phyloP scores from a whole-genome alignment of 1,140 invertebrate genomes.

The Nebria ingens region DNA sequence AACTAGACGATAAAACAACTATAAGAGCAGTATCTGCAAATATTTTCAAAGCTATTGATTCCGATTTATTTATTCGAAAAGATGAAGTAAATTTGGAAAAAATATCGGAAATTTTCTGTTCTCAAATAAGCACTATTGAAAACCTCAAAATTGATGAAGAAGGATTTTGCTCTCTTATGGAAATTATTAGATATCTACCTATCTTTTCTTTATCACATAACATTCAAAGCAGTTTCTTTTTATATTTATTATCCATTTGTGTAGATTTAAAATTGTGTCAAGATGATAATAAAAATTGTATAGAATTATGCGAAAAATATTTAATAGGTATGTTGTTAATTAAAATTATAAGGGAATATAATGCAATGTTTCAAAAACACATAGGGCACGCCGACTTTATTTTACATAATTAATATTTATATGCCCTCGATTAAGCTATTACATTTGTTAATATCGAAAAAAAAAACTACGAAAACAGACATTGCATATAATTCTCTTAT shows the following conservation, averaged over 20 bases:
- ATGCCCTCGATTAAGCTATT: too few species aligned
- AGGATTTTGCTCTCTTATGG: conserved; percentile 16
- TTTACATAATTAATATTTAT: too few species aligned
- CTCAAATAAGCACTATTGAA: neutral
- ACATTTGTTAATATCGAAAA: too few species aligned
- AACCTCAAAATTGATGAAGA: conserved; percentile 14
- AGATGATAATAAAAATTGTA: neutral
- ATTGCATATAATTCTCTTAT: too few species aligned
- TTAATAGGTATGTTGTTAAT: neutral
- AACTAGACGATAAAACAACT: conserved; percentile 17
- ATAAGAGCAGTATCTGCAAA: conserved; percentile 15
- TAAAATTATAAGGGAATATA: neutral
- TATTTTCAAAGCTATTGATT: conserved; percentile 13
- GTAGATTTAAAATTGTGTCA: conserved; percentile 14
- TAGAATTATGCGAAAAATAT: neutral
- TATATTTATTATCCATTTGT: conserved; percentile 21
- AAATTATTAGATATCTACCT: conserved; percentile 18
- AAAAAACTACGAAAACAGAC: too few species aligned
- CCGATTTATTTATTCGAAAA: neutral
- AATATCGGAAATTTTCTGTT: conserved; percentile 2
- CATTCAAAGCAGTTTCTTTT: conserved; percentile 18
- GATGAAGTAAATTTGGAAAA: conserved; percentile 7
- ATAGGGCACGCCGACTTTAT: too few species aligned
- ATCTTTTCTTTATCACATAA: conserved; percentile 17
- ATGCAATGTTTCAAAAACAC: too few species aligned